Percentiles rank a stretch among this genome's conserved stretches.
Evolutionary conservation across 92 coral and sea anemone genomes (phyloP).

Genomic region (Palythoa grandiflora): DNA sequence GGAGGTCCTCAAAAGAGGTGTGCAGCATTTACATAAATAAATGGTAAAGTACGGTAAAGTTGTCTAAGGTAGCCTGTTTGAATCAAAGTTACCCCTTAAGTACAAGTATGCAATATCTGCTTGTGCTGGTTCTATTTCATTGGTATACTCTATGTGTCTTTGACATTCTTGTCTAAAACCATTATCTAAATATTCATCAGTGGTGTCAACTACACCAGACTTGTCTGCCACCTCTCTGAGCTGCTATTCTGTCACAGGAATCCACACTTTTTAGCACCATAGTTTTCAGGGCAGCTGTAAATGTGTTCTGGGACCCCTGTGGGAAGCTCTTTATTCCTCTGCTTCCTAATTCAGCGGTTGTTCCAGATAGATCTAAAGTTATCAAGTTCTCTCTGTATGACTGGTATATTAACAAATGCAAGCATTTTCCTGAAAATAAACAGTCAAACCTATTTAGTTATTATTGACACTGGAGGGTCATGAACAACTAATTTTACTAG

Average conservation of each 20-base stretch:
- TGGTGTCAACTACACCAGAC: conserved; percentile 62
- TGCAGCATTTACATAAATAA: background rate
- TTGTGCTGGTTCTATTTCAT: conserved; percentile 71
- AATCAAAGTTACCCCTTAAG: conserved; percentile 62
- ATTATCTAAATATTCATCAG: conserved; percentile 63
- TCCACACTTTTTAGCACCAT: conserved; percentile 80
- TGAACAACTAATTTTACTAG: background rate
- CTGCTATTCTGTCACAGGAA: conserved; percentile 67
- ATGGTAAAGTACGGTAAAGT: background rate
- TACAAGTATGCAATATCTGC: conserved; percentile 73
- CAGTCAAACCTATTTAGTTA: conserved; percentile 25
- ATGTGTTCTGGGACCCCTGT: conserved; percentile 84
- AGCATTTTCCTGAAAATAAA: conserved; percentile 37
- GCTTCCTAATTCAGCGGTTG: conserved; percentile 68
- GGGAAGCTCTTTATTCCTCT: conserved; percentile 71
- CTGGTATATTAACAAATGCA: conserved; percentile 41
- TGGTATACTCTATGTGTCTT: conserved; percentile 66
- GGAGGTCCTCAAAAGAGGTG: conserved; percentile 27
- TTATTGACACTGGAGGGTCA: conserved; percentile 16
- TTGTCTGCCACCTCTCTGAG: conserved; percentile 73
- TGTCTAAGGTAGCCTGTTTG: conserved; percentile 33
- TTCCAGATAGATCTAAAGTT: conserved; percentile 74
- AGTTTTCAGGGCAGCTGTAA: conserved; percentile 62
- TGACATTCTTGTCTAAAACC: conserved; percentile 68
- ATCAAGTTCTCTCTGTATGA: conserved; percentile 80